A percentile compares a stretch with the other conserved stretches of the same genome.
These are phyloP conservation scores for Serrognathus titanus DNA, from an alignment of 2,888 invertebrate species.

Conservation along the genomic window DNA sequence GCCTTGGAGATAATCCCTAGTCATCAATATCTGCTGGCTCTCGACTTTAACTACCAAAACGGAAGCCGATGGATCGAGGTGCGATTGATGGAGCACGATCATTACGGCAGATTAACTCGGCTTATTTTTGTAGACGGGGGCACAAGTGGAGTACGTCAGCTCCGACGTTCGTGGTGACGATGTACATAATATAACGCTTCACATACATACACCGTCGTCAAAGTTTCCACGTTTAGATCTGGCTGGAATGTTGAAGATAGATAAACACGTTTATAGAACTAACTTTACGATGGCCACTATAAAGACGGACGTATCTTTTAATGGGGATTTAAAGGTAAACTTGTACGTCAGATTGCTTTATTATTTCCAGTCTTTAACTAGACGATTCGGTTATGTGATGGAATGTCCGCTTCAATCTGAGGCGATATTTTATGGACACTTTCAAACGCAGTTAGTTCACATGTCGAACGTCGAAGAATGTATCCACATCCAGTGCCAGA, in stretches of 20 bases:
- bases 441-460: background rate
- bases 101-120: constrained; percentile 21
- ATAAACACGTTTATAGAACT: constrained; percentile 53
- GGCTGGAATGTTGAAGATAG: constrained; percentile 47
- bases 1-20: constrained; percentile 51
- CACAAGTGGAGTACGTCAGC: constrained; percentile 53
- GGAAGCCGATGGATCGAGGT: constrained; percentile 48
- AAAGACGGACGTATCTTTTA: constrained; percentile 51
- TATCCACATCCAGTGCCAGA: background rate
- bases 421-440: background rate
- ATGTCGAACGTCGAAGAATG: background rate
- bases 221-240: constrained; percentile 52
- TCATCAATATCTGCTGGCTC: constrained; percentile 49
- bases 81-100: constrained; percentile 18
- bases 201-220: constrained; percentile 56
- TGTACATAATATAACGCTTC: constrained; percentile 50
- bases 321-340: constrained; percentile 54
- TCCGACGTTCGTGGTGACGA: constrained; percentile 40
- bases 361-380: constrained; percentile 3
- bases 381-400: background rate
- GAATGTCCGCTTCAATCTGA: constrained; percentile 1
- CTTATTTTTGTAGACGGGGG: constrained; percentile 46
- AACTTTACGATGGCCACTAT: constrained; percentile 53
- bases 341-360: background rate
- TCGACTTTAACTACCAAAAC: constrained; percentile 51